A percentile compares a stretch with the other conserved stretches of the same genome.
These are phyloP conservation scores for Cherax destructor DNA, from an alignment of 1,140 invertebrate genomes.

Conservation along the genomic window DNA sequence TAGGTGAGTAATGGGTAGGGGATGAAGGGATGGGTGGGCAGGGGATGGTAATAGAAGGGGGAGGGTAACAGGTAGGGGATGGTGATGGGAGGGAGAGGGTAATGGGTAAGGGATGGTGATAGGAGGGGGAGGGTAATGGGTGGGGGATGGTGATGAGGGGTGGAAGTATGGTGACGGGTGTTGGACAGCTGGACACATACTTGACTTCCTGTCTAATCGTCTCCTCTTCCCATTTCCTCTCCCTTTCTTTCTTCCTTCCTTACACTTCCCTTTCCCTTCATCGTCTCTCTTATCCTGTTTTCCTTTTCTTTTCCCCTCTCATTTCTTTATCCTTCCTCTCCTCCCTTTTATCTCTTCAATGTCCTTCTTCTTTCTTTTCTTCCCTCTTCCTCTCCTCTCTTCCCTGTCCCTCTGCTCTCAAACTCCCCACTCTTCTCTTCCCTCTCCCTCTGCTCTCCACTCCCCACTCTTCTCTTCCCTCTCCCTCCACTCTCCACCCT, in stretches of 20 bases:
- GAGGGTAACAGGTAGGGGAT: neutral
- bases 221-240: too few species aligned
- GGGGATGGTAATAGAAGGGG: neutral
- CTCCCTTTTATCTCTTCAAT: too few species aligned
- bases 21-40: neutral
- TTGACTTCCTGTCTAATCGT: too few species aligned
- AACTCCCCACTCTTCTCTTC: neutral
- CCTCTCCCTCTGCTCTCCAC: neutral
- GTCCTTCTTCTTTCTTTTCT: neutral
- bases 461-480: neutral
- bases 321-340: neutral
- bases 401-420: neutral
- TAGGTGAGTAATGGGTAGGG: neutral
- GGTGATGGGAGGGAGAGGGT: neutral
- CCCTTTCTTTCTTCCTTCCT: too few species aligned
- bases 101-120: neutral
- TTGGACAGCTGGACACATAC: neutral
- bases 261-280: neutral
- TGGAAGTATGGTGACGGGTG: neutral
- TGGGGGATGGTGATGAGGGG: neutral
- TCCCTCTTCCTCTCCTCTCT: slow-evolving; percentile 11
- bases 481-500: neutral
- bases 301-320: neutral
- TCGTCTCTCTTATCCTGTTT: neutral
- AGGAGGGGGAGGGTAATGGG: neutral